Evolutionary conservation across 1,140 invertebrate species (phyloP).

Genomic region (Papilio polytes): DNA sequence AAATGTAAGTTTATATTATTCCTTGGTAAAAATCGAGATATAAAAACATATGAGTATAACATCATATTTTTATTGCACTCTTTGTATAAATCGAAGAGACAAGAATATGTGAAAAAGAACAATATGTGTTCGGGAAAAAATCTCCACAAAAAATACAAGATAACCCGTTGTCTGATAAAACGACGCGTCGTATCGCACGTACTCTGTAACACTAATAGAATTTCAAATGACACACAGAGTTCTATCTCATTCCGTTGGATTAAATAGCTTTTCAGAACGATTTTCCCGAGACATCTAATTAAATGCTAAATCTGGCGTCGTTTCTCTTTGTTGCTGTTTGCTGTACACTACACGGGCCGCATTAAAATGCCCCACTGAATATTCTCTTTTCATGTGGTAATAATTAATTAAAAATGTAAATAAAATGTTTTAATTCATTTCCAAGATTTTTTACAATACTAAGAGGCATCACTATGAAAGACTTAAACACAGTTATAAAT

Average conservation of each 20-base stretch:
- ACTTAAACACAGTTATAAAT: too few species aligned
- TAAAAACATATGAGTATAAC: not conserved
- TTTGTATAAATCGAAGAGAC: not conserved
- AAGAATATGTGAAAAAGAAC: not conserved
- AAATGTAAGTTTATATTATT: not conserved
- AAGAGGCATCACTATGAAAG: too few species aligned
- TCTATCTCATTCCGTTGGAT: constrained; percentile 50
- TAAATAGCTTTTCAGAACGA: constrained; percentile 47
- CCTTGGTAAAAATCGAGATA: not conserved
- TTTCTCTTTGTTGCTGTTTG: constrained; percentile 28
- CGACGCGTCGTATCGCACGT: constrained; percentile 39
- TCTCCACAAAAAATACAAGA: constrained; percentile 44
- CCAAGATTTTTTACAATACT: too few species aligned
- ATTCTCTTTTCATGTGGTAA: not conserved
- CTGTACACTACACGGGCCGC: constrained; percentile 8
- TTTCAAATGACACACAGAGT: constrained; percentile 50
- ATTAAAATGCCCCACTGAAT: constrained; percentile 5
- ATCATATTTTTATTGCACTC: not conserved
- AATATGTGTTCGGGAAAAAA: not conserved
- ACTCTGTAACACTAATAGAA: constrained; percentile 48
- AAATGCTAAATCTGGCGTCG: constrained; percentile 42
- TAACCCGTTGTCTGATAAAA: constrained; percentile 49
- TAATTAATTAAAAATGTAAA: not conserved
- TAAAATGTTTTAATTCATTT: not conserved
- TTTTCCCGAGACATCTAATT: constrained; percentile 42